Evolutionary conservation across 2,113 vertebrate species (phyloP).

Genomic region (Vulpes vulpes): DNA sequence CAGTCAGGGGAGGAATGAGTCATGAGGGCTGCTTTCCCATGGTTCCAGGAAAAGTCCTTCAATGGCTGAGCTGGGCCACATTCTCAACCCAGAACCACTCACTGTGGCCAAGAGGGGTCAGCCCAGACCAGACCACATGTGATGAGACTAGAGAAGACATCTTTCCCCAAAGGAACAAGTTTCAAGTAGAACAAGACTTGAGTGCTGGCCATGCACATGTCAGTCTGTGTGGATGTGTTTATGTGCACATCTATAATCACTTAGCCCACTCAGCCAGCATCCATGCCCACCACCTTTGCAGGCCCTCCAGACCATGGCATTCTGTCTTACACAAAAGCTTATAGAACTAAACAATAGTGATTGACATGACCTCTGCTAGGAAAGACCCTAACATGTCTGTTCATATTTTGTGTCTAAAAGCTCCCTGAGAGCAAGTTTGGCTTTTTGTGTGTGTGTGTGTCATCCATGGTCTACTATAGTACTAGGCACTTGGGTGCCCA

Average conservation of each 20-base stretch:
- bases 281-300: accelerated
- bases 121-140: too few relatives aligned
- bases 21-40: not conserved
- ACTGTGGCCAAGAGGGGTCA: not conserved
- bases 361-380: not conserved
- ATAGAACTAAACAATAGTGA: not conserved
- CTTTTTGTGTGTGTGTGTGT: not conserved
- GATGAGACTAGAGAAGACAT: not conserved
- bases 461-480: not conserved
- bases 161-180: not conserved
- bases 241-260: accelerated
- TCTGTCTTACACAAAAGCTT: not conserved
- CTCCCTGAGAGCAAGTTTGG: not conserved
- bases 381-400: not conserved
- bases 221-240: not conserved
- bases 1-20: not conserved
- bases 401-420: not conserved
- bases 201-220: not conserved
- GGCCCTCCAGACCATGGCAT: too few relatives aligned
- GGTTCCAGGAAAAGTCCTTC: not conserved
- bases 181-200: not conserved
- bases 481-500: not conserved
- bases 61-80: not conserved
- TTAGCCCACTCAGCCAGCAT: accelerated
- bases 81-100: not conserved